Conservation (phyloP, 2,797 vertebrate genomes). For the Semaprochilodus insignis region DNA sequence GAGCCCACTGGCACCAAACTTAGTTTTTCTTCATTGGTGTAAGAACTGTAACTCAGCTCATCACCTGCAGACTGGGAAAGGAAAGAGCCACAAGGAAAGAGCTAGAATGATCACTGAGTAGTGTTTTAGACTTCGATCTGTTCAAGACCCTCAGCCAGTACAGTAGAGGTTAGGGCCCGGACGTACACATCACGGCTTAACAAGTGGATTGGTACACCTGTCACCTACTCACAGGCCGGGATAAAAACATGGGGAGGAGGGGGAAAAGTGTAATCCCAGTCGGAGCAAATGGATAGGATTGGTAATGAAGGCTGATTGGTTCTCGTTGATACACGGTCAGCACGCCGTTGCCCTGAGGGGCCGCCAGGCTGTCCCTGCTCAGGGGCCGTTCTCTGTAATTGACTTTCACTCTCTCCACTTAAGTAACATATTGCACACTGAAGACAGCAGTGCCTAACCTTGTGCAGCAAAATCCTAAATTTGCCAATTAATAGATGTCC, state of each 20-base stretch:
- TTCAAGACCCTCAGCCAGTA: too few species aligned
- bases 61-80: too few species aligned
- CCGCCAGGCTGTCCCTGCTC: constrained; percentile 21
- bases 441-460: constrained; percentile 19
- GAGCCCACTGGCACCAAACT: too few species aligned
- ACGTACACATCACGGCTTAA: too few species aligned
- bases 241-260: not conserved
- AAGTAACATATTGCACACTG: constrained; percentile 23
- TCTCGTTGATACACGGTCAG: constrained; percentile 7
- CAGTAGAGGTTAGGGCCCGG: too few species aligned
- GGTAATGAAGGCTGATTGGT: constrained; percentile 48
- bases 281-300: constrained; percentile 48
- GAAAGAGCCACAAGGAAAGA: too few species aligned
- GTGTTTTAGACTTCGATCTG: too few species aligned
- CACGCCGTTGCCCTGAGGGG: constrained; percentile 6
- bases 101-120: too few species aligned
- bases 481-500: constrained; percentile 28
- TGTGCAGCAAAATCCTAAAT: constrained; percentile 7
- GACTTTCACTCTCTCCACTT: constrained; percentile 29
- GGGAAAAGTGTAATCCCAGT: not conserved
- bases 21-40: too few species aligned
- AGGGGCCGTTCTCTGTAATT: constrained; percentile 7
- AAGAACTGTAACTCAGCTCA: too few species aligned
- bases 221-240: not conserved
- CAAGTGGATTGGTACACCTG: not conserved